Conservation (phyloP, 2,888 invertebrate genomes). For the Allolobophora icterica region DNA sequence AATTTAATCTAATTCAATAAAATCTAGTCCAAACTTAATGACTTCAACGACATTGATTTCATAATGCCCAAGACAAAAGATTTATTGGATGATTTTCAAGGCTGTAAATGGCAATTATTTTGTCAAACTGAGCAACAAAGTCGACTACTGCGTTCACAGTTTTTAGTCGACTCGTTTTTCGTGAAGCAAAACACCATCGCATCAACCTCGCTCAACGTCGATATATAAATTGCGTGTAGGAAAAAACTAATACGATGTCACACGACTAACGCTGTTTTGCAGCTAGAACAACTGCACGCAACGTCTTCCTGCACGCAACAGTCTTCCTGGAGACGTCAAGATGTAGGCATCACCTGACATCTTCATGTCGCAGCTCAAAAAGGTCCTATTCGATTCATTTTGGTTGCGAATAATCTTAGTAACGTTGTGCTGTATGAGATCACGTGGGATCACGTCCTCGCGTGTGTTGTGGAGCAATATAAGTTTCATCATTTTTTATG, state of each 20-base stretch:
- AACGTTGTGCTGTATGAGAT: background rate
- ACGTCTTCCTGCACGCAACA: background rate
- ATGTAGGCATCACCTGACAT: background rate
- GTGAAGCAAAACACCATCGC: too few species aligned
- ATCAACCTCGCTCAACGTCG: background rate
- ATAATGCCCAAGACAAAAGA: too few species aligned
- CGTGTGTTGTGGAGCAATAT: background rate
- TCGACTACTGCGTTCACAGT: background rate
- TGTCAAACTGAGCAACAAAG: too few species aligned
- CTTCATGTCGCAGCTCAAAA: background rate
- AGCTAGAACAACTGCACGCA: background rate
- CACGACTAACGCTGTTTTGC: background rate
- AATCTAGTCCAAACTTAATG: background rate
- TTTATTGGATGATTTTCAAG: background rate
- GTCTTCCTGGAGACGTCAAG: background rate
- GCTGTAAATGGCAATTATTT: background rate
- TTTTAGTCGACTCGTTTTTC: background rate
- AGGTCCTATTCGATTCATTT: background rate
- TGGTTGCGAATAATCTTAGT: background rate
- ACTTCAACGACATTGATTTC: too few species aligned
- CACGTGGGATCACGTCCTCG: background rate
- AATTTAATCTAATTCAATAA: background rate
- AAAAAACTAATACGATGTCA: background rate
- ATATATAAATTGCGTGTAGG: background rate
- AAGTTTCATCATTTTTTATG: background rate